phyloP scores from a whole-genome alignment of 2,888 invertebrate species.

The Carpatolechia fugitivella region DNA sequence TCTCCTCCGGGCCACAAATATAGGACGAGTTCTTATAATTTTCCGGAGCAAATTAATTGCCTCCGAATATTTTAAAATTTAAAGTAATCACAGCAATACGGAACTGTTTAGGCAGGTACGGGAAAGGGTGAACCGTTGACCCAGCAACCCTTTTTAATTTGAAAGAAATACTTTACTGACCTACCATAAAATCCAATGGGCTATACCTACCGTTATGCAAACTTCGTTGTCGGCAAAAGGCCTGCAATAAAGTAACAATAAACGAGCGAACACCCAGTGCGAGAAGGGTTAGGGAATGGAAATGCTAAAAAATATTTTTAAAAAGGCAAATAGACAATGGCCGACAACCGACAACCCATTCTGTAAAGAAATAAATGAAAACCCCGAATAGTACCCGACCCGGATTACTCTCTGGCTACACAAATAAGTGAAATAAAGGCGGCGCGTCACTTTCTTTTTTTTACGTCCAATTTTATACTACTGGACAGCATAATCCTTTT shows the following conservation, averaged over 20 bases:
- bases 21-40: constrained; percentile 40
- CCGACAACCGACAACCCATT: constrained; percentile 35
- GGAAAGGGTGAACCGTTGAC: constrained; percentile 13
- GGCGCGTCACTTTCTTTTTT: constrained; percentile 51
- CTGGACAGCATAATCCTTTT: constrained; percentile 30
- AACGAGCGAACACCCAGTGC: constrained; percentile 56
- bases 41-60: constrained; percentile 27
- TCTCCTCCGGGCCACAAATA: constrained; percentile 38
- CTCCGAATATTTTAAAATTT: constrained; percentile 17
- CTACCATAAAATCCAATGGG: constrained; percentile 42
- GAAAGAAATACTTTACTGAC: constrained; percentile 37
- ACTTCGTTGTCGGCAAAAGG: constrained; percentile 53
- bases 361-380: constrained; percentile 55
- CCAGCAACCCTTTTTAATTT: constrained; percentile 28
- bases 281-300: constrained; percentile 51
- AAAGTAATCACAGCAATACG: constrained; percentile 4
- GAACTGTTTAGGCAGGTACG: not conserved
- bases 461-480: constrained; percentile 37
- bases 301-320: constrained; percentile 47
- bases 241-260: constrained; percentile 61
- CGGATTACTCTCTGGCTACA: constrained; percentile 46
- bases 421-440: constrained; percentile 44
- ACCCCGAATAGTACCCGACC: constrained; percentile 43
- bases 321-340: constrained; percentile 58
- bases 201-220: constrained; percentile 44